phyloP scores from a whole-genome alignment of 2,888 invertebrate species.

The Orthonychiurus folsomi region DNA sequence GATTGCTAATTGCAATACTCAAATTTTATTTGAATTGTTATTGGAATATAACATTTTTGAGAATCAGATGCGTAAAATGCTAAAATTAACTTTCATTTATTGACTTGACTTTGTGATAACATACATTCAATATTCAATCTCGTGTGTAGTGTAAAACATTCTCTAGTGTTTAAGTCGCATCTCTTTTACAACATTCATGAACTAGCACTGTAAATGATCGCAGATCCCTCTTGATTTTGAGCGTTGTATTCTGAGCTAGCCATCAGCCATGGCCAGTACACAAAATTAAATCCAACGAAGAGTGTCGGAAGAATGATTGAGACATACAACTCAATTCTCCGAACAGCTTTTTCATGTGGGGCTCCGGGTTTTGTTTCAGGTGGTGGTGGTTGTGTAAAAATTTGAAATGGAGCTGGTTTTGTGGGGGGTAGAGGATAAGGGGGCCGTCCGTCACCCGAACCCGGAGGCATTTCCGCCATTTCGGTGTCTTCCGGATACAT shows the following conservation, averaged over 20 bases:
- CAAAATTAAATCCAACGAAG: constrained; percentile 39
- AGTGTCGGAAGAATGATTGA: constrained; percentile 37
- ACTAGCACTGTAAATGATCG: neutral
- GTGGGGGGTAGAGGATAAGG: neutral
- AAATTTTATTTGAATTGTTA: too few relatives aligned
- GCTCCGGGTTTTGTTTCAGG: neutral
- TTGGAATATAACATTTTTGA: too few relatives aligned
- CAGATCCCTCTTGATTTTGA: neutral
- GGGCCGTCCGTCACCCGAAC: neutral
- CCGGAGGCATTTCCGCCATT: neutral
- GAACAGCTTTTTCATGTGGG: neutral
- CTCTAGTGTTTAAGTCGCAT: too few relatives aligned
- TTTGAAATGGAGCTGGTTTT: neutral
- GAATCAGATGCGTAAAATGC: too few relatives aligned
- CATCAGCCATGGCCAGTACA: constrained; percentile 40
- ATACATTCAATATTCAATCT: too few relatives aligned
- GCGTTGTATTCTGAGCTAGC: constrained; percentile 30
- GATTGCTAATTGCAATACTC: too few relatives aligned
- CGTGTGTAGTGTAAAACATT: too few relatives aligned
- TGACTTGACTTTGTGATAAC: too few relatives aligned
- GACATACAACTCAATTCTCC: constrained; percentile 36
- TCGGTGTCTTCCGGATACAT: neutral
- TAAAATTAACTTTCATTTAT: too few relatives aligned
- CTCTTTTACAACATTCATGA: too few relatives aligned
- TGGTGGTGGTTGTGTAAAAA: neutral